Conservation (phyloP, 2,113 vertebrate species). For the Tretioscincus oriximinensis region DNA sequence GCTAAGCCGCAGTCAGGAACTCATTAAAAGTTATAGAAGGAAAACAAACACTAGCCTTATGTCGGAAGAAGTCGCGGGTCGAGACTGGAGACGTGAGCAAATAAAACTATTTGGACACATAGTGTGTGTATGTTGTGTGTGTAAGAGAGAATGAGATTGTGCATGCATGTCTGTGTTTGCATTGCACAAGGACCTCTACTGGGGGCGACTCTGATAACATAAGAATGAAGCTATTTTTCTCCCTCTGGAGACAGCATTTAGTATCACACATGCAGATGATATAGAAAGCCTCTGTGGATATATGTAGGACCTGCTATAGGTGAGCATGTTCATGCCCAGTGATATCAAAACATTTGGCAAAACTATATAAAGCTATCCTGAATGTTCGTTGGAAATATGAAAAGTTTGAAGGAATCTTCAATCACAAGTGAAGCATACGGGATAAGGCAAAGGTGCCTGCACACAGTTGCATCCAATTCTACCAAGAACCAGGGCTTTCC, state of each 20-base stretch:
- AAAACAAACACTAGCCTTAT: background rate
- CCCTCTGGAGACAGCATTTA: constrained; percentile 5
- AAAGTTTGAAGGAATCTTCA: no score
- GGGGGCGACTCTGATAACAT: background rate
- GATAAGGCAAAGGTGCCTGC: no score
- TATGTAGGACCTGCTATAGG: background rate
- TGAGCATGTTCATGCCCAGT: background rate
- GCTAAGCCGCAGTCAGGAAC: background rate
- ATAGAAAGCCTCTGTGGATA: background rate
- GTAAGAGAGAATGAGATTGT: background rate
- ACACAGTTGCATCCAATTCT: no score
- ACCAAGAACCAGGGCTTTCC: no score
- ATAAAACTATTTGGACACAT: constrained; percentile 10
- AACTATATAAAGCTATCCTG: no score
- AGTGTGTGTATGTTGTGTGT: background rate
- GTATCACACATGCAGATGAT: background rate
- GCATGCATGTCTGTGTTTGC: background rate
- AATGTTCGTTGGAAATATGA: no score
- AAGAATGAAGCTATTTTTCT: background rate
- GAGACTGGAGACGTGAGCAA: constrained; percentile 6
- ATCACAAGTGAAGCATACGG: no score
- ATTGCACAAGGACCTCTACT: background rate
- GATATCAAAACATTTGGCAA: no score
- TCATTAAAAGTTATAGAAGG: background rate
- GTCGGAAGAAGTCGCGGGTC: background rate